Evolutionary conservation across 1,140 invertebrate species (phyloP).

Genomic region (Helicoverpa armigera): DNA sequence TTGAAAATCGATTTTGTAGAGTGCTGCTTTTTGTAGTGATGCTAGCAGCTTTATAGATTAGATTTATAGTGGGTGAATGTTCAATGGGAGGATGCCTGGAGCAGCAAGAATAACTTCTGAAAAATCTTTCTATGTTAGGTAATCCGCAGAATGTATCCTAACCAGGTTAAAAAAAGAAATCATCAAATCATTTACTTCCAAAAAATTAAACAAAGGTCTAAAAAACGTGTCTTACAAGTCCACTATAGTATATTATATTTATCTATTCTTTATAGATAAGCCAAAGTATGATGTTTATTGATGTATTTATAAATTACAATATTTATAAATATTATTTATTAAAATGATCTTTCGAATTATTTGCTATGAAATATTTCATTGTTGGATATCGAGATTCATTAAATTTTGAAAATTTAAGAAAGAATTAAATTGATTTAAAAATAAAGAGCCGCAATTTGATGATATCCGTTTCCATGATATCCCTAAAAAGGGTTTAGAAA

Average conservation of each 20-base stretch:
- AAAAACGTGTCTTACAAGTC: neutral
- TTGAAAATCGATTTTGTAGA: neutral
- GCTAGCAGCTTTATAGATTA: constrained; percentile 12
- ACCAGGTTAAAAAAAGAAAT: neutral
- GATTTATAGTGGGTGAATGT: neutral
- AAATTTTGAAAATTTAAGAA: too few species aligned
- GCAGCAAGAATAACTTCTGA: neutral
- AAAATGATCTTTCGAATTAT: too few species aligned
- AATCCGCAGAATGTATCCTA: neutral
- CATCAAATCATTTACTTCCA: too few species aligned
- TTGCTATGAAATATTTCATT: too few species aligned
- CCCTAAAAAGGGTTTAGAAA: neutral
- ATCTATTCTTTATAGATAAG: constrained; percentile 10
- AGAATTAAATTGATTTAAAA: neutral
- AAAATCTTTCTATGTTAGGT: neutral
- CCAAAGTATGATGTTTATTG: neutral
- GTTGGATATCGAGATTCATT: too few species aligned
- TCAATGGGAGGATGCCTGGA: neutral
- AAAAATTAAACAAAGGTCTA: neutral
- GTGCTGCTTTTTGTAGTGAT: neutral
- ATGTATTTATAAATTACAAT: constrained; percentile 3
- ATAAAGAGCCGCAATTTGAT: neutral
- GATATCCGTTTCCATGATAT: neutral
- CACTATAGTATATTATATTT: neutral
- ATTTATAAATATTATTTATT: constrained; percentile 6